A percentile compares a stretch with the other conserved stretches of the same genome.
Conservation (phyloP, 1,140 invertebrate species). For the Oryctes rhinoceros region DNA sequence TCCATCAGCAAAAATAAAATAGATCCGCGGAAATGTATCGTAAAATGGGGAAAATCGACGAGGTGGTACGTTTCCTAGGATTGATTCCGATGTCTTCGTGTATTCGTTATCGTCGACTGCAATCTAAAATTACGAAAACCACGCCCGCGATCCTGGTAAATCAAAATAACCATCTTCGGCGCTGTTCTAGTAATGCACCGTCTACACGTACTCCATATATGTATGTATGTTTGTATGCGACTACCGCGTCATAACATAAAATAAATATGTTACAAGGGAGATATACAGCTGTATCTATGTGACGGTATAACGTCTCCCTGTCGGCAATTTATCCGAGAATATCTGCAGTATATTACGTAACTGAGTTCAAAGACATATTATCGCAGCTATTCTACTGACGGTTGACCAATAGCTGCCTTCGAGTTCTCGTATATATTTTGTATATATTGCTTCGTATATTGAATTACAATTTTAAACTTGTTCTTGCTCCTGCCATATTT, state of each 20-base stretch:
- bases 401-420: slow-evolving; percentile 2
- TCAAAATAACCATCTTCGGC: background rate
- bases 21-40: slow-evolving; percentile 11
- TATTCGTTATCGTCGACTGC: background rate
- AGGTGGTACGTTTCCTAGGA: background rate
- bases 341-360: background rate
- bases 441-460: background rate
- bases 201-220: background rate
- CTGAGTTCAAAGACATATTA: background rate
- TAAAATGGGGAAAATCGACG: background rate
- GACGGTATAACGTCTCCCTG: background rate
- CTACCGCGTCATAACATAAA: background rate
- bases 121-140: background rate
- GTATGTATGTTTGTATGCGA: background rate
- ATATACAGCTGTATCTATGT: background rate
- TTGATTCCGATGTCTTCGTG: background rate
- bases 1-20: slow-evolving; percentile 15
- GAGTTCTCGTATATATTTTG: background rate
- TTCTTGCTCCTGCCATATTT: no score
- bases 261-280: background rate
- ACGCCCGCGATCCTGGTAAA: background rate
- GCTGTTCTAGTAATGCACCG: background rate
- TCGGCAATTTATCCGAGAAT: background rate
- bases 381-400: background rate
- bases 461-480: background rate